Evolutionary conservation across 2,888 invertebrate species (phyloP).

Genomic region (Pyralis farinalis): DNA sequence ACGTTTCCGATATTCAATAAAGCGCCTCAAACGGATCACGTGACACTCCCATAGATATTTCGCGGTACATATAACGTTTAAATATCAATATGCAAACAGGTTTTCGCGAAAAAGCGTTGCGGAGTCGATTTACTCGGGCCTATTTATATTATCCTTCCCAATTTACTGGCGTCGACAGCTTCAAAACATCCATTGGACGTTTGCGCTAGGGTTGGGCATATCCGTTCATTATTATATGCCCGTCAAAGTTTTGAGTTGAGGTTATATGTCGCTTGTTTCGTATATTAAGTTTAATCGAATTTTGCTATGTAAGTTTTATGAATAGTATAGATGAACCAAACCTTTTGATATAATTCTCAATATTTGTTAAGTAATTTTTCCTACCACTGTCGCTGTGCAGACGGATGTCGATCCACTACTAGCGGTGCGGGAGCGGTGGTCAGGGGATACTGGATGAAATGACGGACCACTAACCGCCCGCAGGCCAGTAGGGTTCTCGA

Average conservation of each 20-base stretch:
- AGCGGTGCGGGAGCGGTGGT: no score
- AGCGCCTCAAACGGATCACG: slow-evolving; percentile 61
- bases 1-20: slow-evolving; percentile 73
- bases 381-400: no score
- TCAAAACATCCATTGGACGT: slow-evolving; percentile 6
- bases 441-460: no score
- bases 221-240: not conserved
- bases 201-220: slow-evolving; percentile 1
- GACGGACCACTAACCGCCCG: no score
- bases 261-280: no score
- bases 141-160: slow-evolving; percentile 36
- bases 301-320: no score
- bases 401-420: no score
- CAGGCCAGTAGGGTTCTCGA: no score
- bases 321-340: no score
- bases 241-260: not conserved
- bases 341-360: no score
- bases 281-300: no score
- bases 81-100: slow-evolving; percentile 55
- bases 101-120: slow-evolving; percentile 32
- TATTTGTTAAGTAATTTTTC: no score
- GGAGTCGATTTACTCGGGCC: slow-evolving; percentile 33
- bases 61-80: slow-evolving; percentile 39
- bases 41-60: slow-evolving; percentile 48
- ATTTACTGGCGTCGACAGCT: slow-evolving; percentile 20